Evolutionary conservation across 2,888 invertebrate genomes (phyloP), one percentile per base, ranked within the genome.

Genomic region (Pardosa pseudoannulata): DNA sequence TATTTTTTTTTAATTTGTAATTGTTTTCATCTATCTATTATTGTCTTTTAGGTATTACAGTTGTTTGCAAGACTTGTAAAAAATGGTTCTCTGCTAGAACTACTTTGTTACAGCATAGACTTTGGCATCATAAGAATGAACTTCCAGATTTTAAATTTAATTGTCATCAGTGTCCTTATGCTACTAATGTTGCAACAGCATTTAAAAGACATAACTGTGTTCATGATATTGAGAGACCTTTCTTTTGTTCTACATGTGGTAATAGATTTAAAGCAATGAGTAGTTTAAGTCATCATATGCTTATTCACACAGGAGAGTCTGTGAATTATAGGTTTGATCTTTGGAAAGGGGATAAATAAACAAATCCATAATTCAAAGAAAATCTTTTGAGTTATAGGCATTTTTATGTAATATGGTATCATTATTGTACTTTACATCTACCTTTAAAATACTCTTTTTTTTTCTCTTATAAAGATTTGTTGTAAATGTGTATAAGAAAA

Each of bases 261-360:
- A 85, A 85, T 78, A 72, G 83, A 68, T 85, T 85, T 79, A 67
- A 19, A 27, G 68, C 67, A 56, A 13, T 67, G 23, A 72, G 19
- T 39, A 78, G 72, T 41, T 76, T 85, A 27, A 78, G 46, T 31
- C 32, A 68, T n/a, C 83, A 85, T 68, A 19, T 41, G 6, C n/a
- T 78, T n/a, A 78, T 85, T 3, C 83, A 85, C 68, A 31, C 41
- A 36, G 83, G 83, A n/a, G 83, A 85, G 67, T 7, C 39, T 23
- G 16, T 16, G 5, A 36, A 36, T 36, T 36, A 36, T 36, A n/a
- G n/a, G n/a, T n/a, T n/a, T n/a, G n/a, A n/a, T n/a, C n/a, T n/a
- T n/a, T n/a, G n/a, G n/a, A n/a, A n/a, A n/a, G n/a, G n/a, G n/a
- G n/a, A n/a, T n/a, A n/a, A n/a, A n/a, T n/a, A n/a, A n/a, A n/a